These are phyloP conservation scores for Cataglyphis hispanica DNA, from an alignment of 1,140 invertebrate genomes.

Conservation along the genomic window DNA sequence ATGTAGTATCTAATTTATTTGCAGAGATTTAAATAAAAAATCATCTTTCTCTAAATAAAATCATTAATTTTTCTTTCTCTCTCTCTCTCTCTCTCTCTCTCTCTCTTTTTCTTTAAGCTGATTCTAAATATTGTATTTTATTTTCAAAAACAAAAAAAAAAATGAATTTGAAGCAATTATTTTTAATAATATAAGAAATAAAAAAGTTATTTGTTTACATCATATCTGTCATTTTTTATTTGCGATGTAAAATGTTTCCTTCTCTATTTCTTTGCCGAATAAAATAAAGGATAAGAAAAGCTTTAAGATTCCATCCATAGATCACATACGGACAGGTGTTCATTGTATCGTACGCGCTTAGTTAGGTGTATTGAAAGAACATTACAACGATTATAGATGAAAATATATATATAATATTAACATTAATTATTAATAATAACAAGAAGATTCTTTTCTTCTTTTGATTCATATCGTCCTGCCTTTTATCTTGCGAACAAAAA, in stretches of 20 bases:
- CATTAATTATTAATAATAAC: background rate
- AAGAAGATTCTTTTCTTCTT: background rate
- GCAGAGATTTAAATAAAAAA: background rate
- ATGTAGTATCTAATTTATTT: too few species aligned
- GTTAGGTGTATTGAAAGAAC: background rate
- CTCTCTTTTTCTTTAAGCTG: background rate
- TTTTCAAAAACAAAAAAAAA: background rate
- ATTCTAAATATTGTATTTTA: conserved; percentile 4
- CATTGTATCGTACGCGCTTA: background rate
- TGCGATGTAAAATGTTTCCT: background rate
- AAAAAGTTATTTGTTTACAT: conserved; percentile 12
- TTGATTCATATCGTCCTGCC: background rate
- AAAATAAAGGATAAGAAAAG: background rate
- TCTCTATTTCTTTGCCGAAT: background rate
- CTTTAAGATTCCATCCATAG: background rate
- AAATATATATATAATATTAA: background rate
- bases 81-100: background rate
- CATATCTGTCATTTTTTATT: conserved; percentile 16
- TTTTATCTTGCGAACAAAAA: background rate
- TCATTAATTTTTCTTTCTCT: background rate
- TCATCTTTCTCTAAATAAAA: too few species aligned
- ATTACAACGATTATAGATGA: background rate
- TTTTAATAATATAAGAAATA: conserved; percentile 3
- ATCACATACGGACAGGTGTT: background rate
- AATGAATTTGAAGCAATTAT: conserved; percentile 8